phyloP scores from a whole-genome alignment of 2,888 invertebrate genomes.

The Campaea margaritaria region DNA sequence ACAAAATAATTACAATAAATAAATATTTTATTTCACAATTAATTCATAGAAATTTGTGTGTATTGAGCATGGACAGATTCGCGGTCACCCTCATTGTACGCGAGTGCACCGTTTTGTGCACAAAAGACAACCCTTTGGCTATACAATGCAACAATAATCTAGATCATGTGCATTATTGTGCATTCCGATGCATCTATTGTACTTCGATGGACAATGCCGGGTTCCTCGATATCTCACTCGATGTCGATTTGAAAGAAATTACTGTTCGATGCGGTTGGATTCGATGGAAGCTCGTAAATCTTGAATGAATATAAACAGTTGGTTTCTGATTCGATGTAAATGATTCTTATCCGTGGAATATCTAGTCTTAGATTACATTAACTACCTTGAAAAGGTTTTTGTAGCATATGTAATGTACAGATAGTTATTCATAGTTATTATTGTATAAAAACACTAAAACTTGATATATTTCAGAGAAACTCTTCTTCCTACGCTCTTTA shows the following conservation, averaged over 20 bases:
- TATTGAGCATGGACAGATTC: conserved; percentile 43
- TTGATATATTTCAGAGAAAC: too few species aligned
- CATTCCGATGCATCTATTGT: conserved; percentile 52
- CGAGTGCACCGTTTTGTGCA: conserved; percentile 49
- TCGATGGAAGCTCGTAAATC: background rate
- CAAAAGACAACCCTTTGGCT: conserved; percentile 72
- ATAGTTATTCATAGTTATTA: too few species aligned
- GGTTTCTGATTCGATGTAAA: background rate
- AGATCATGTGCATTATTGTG: conserved; percentile 59
- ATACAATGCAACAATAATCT: conserved; percentile 75
- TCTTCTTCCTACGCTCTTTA: too few species aligned
- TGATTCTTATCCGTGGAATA: too few species aligned
- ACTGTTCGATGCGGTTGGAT: conserved; percentile 30
- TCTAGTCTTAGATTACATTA: too few species aligned
- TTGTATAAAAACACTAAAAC: too few species aligned
- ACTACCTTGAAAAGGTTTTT: too few species aligned
- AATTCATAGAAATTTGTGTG: conserved; percentile 48
- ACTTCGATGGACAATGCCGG: conserved; percentile 45
- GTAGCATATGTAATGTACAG: too few species aligned
- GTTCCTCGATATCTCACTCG: conserved; percentile 63
- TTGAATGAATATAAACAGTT: background rate
- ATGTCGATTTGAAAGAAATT: conserved; percentile 61
- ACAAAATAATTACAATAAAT: background rate
- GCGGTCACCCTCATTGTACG: conserved; percentile 47
- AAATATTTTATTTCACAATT: background rate